Evolutionary conservation across 2,113 vertebrate genomes (phyloP).

Genomic region (Pantherophis guttatus): DNA sequence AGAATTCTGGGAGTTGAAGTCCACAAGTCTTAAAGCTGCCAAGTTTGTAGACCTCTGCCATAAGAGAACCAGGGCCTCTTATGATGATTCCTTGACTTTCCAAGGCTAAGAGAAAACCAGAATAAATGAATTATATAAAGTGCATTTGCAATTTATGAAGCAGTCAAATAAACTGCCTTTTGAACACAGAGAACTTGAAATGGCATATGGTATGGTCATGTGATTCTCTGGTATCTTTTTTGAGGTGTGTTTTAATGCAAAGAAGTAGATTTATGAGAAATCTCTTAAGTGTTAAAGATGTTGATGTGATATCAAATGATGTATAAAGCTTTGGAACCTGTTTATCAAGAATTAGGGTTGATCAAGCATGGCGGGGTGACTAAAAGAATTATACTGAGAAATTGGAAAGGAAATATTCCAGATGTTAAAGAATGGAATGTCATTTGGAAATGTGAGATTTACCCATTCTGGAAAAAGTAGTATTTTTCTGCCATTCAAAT

Average conservation of each 20-base stretch:
- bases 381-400: neutral
- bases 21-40: no score
- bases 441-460: neutral
- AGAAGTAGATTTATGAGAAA: neutral
- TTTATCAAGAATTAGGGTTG: neutral
- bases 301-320: neutral
- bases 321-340: neutral
- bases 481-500: neutral
- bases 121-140: neutral
- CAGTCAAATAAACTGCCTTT: neutral
- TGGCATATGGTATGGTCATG: neutral
- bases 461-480: neutral
- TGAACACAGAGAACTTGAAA: neutral
- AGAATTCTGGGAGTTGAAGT: no score
- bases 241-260: neutral
- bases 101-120: neutral
- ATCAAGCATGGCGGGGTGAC: neutral
- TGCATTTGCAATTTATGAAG: neutral
- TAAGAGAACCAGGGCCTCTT: neutral
- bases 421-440: neutral
- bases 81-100: neutral
- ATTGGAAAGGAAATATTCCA: neutral
- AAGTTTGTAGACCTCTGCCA: no score
- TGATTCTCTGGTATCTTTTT: neutral
- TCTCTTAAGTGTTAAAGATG: neutral